These are phyloP conservation scores for Cyclargus thomasi DNA, from an alignment of 1,140 invertebrate species.

Conservation along the genomic window DNA sequence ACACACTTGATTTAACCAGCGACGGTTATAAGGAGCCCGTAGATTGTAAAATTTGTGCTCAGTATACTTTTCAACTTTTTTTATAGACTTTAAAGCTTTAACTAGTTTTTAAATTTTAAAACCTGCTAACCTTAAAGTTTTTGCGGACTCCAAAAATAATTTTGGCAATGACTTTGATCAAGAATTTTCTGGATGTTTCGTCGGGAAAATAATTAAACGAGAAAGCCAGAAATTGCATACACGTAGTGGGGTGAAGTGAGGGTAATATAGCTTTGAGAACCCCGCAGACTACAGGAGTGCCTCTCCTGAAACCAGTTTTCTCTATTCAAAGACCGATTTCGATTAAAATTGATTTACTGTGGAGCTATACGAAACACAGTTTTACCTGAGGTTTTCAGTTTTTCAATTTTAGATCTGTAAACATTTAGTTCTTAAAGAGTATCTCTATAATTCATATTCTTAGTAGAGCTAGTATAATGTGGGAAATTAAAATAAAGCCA, in stretches of 20 bases:
- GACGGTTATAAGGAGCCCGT: background rate
- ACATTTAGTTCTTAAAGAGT: too few species aligned
- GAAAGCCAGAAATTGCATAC: constrained; percentile 2
- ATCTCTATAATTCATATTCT: too few species aligned
- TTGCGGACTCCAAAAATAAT: background rate
- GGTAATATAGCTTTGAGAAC: background rate
- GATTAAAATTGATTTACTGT: background rate
- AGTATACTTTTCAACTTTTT: background rate
- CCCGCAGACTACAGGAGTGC: background rate
- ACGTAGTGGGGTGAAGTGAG: background rate
- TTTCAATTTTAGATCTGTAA: too few species aligned
- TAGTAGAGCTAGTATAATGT: too few species aligned
- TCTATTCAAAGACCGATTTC: background rate
- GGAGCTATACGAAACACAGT: too few species aligned
- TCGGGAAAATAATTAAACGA: background rate
- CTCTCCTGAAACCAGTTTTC: background rate
- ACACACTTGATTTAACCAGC: background rate
- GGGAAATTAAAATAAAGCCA: too few species aligned
- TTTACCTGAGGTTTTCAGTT: too few species aligned
- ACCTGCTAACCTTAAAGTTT: background rate
- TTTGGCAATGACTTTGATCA: background rate
- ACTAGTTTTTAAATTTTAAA: background rate
- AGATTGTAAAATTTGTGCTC: background rate
- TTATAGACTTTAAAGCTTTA: background rate
- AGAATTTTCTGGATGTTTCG: background rate